Evolutionary conservation across 2,797 vertebrate genomes (phyloP), one percentile per base, ranked within the genome.

Genomic region (Sarcophilus harrisii): DNA sequence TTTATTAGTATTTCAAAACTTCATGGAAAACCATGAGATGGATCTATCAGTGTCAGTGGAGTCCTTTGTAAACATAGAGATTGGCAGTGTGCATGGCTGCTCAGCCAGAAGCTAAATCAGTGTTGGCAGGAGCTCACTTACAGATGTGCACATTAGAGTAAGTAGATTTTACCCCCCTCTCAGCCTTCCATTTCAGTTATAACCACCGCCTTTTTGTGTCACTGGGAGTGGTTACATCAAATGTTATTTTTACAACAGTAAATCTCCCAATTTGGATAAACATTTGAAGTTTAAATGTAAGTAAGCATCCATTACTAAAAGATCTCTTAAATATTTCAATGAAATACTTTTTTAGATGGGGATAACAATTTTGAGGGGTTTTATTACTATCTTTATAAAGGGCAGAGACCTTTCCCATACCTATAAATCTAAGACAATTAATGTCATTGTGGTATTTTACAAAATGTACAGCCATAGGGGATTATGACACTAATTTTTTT

Each of bases 401-500:
- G 49, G 13, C 38, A 73, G 16, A 96, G 92, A 92, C 49, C 32
- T 97, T 96, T 95, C 89, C 32, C 66, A 18, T 57, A 52, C 58
- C 93, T 95, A 59, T 55, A 95, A 96, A 94, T 95, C 60, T 91
- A 57, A 58, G n/a, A 93, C 45, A 81, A 10, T 1, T 94, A 95
- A 96, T 95, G 60, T 21, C 90, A 95, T 58, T 90, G 52, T 96
- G 93, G 62, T 90, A 94, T 94, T 95, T 96, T 91, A 96, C 16
- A 3, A 92, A 96, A 92, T 89, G 49, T 38, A 28, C 60, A 91
- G 21, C 55, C 57, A 32, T n/a, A 29, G 21, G 54, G 27, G 54
- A 66, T 9, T 59, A 21, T 89, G 45, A 55, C 54, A 10, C 54
- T 54, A 9, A 54, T 4, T 29, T 11, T 94, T 91, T 96, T 81